phyloP scores from a whole-genome alignment of 2,888 invertebrate species.

The Cantharis rustica region DNA sequence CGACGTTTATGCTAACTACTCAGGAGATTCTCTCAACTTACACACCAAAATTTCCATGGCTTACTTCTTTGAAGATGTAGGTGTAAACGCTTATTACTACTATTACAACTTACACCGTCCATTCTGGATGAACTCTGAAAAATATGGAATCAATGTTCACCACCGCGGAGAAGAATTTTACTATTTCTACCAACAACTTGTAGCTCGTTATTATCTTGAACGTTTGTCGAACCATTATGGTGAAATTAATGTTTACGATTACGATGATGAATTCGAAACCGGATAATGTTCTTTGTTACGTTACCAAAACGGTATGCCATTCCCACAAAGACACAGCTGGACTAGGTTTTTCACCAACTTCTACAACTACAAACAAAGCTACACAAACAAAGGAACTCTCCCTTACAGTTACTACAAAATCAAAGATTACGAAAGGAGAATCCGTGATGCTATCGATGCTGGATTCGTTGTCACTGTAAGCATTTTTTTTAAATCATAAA shows the following conservation, averaged over 20 bases:
- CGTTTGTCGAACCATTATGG: constrained; percentile 72
- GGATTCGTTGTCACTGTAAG: constrained; percentile 56
- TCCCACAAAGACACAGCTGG: constrained; percentile 65
- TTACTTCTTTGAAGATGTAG: constrained; percentile 78
- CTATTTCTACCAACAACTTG: constrained; percentile 68
- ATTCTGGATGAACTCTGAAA: constrained; percentile 65
- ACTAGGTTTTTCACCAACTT: constrained; percentile 56
- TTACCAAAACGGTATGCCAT: constrained; percentile 68
- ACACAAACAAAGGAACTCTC: background rate
- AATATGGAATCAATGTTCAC: constrained; percentile 60
- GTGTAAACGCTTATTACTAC: constrained; percentile 69
- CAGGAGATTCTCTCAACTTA: constrained; percentile 59
- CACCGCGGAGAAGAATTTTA: constrained; percentile 69
- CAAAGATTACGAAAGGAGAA: constrained; percentile 59
- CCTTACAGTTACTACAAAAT: constrained; percentile 54
- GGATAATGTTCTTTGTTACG: constrained; percentile 69
- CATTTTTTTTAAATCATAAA: constrained; percentile 3
- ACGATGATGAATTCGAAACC: constrained; percentile 59
- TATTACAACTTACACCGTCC: constrained; percentile 66
- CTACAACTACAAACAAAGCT: constrained; percentile 43
- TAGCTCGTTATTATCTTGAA: constrained; percentile 76
- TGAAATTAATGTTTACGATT: constrained; percentile 65
- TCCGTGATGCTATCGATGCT: constrained; percentile 63
- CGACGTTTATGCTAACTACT: constrained; percentile 43
- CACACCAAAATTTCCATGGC: constrained; percentile 62